Evolutionary conservation across 2,113 vertebrate species (phyloP).

Genomic region (Aphyosemion australe): DNA sequence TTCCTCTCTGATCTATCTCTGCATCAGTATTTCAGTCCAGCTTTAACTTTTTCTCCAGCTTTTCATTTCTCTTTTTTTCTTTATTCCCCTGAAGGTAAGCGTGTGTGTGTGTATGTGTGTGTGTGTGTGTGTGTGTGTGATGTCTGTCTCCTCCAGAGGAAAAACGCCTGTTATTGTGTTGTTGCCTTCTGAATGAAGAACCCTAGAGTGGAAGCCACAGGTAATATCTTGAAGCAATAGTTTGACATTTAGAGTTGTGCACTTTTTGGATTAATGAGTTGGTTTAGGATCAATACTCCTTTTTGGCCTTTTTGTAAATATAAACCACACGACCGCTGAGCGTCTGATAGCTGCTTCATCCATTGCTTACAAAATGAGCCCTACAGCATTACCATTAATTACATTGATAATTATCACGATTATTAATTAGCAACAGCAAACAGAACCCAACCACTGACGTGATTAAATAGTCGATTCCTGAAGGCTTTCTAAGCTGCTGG

Average conservation of each 20-base stretch:
- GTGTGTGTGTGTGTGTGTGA: background rate
- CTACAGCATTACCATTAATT: no score
- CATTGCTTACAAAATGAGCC: background rate
- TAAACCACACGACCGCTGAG: background rate
- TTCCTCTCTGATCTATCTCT: background rate
- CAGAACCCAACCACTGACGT: background rate
- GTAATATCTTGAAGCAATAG: constrained; percentile 12
- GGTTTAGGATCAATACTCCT: background rate
- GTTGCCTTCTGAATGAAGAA: background rate
- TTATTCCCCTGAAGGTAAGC: background rate
- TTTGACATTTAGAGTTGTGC: background rate
- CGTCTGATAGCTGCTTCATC: no score
- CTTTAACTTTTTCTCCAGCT: constrained; percentile 21
- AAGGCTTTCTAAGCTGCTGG: background rate
- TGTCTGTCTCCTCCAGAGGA: background rate
- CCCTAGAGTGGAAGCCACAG: constrained; percentile 7
- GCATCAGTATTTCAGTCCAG: constrained; percentile 36
- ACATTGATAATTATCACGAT: no score
- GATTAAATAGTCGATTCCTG: background rate
- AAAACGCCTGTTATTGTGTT: constrained; percentile 1
- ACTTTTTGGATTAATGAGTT: constrained; percentile 1
- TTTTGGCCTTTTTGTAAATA: background rate
- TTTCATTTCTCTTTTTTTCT: constrained; percentile 28
- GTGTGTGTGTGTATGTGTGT: background rate
- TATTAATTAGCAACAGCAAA: no score